Conservation (phyloP, 1,140 invertebrate species). For the Parapsyche elsis region DNA sequence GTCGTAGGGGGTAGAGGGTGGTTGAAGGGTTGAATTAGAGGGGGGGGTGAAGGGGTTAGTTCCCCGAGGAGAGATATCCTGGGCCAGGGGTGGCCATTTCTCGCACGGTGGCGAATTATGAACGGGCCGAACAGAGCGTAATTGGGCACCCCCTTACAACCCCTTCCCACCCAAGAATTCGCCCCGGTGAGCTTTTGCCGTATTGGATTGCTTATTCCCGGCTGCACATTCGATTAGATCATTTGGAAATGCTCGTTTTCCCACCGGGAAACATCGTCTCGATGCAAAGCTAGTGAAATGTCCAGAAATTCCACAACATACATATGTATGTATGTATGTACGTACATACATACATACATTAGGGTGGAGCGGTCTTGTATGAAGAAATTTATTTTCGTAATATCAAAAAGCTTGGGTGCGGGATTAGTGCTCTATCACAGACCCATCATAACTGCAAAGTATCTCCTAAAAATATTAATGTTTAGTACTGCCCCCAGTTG, state of each 20-base stretch:
- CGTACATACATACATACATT: too few relatives aligned
- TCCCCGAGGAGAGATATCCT: conserved; percentile 32
- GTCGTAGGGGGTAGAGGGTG: too few relatives aligned
- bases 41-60: background rate
- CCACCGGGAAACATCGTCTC: background rate
- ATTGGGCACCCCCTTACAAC: background rate
- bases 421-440: too few relatives aligned
- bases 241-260: background rate
- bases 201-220: too few relatives aligned
- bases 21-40: background rate
- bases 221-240: background rate
- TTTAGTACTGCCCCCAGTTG: too few relatives aligned
- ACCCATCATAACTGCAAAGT: too few relatives aligned
- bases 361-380: too few relatives aligned
- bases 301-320: background rate
- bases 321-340: background rate
- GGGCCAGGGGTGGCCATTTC: conserved; percentile 12
- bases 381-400: too few relatives aligned
- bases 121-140: background rate
- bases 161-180: background rate
- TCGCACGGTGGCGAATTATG: conserved; percentile 6
- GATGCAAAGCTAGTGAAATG: background rate
- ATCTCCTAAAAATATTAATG: too few relatives aligned
- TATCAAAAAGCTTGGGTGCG: too few relatives aligned
- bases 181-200: background rate